Percentiles rank a stretch among this genome's conserved stretches.
phyloP scores from a whole-genome alignment of 1,140 invertebrate genomes.

The Drosophila serrata region DNA sequence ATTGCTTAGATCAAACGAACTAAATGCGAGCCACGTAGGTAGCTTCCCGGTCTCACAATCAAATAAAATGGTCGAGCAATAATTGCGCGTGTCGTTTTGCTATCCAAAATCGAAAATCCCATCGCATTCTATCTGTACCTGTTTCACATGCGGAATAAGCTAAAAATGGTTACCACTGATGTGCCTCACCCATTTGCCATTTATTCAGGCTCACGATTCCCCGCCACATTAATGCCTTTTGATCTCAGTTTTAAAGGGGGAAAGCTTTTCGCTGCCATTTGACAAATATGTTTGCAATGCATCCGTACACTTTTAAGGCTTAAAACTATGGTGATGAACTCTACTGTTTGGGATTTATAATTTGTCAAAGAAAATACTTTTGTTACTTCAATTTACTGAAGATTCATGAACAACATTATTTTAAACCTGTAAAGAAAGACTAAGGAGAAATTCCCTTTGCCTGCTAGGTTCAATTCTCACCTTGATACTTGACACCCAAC shows the following conservation, averaged over 20 bases:
- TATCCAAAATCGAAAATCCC: conserved; percentile 66
- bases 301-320: not conserved
- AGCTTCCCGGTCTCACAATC: conserved; percentile 38
- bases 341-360: not conserved
- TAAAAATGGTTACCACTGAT: conserved; percentile 72
- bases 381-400: not conserved
- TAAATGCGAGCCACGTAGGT: conserved; percentile 74
- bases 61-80: conserved; percentile 78
- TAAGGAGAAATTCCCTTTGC: not conserved
- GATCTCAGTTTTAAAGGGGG: conserved; percentile 57
- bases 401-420: not conserved
- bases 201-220: conserved; percentile 9
- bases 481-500: conserved; percentile 5
- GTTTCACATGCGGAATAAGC: conserved; percentile 80
- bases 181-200: conserved; percentile 20
- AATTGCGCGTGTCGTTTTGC: conserved; percentile 80
- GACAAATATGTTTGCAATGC: not conserved
- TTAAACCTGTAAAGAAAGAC: not conserved
- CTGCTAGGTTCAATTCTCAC: not conserved
- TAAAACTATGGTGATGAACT: too few relatives aligned
- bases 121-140: conserved; percentile 59
- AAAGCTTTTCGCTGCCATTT: not conserved
- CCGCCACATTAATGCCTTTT: conserved; percentile 69
- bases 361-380: too few relatives aligned
- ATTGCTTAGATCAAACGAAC: conserved; percentile 79